Evolutionary conservation across 2,113 vertebrate species (phyloP), one percentile per base, ranked within the genome.

Genomic region (Noctilio leporinus): DNA sequence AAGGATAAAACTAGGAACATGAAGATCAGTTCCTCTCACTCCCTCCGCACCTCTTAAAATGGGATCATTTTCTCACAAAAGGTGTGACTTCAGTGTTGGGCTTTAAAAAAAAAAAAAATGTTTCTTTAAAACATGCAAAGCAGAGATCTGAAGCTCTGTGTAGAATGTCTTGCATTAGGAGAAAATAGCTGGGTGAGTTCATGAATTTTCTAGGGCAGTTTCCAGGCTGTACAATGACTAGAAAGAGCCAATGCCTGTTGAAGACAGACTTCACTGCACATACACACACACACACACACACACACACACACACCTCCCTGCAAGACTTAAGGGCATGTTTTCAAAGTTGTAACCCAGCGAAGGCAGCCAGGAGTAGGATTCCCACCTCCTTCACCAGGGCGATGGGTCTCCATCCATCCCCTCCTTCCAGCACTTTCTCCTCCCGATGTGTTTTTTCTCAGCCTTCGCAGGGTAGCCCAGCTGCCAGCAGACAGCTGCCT

Each of bases 401-500:
- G 73, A 73, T 20, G 35, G 11, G 0, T 87, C 81, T 55, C 45
- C 33, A 35, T 55, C 45, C 33, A 35, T 11, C 33, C 80, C 40
- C 38, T 15, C 59, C 49, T 69, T 90, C 88, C 33, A 59, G 45
- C 51, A 38, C 45, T 20, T 65, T 45, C 26, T 81, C 93, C 65
- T 94, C 53, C 51, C 40, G 17, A 89, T 97, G n/a, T 67, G 59
- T 28, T 83, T 96, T 19, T 95, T 96, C 97, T 94, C 95, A 95
- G 69, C 95, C 93, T 96, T 53, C 93, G 93, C 89, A 95, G 85
- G 95, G 91, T 97, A 98, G 93, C 96, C 95, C 98, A 98, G 95
- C 97, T 96, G 98, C 97, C 97, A 97, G 89, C 95, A 97, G 97
- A 98, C 97, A 99, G 98, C 98, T 98, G 98, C 97, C 98, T 98